A percentile compares a stretch with the other conserved stretches of the same genome.
These are phyloP conservation scores for Pseudomugil tenellus DNA, from an alignment of 2,797 vertebrate genomes.

Conservation along the genomic window DNA sequence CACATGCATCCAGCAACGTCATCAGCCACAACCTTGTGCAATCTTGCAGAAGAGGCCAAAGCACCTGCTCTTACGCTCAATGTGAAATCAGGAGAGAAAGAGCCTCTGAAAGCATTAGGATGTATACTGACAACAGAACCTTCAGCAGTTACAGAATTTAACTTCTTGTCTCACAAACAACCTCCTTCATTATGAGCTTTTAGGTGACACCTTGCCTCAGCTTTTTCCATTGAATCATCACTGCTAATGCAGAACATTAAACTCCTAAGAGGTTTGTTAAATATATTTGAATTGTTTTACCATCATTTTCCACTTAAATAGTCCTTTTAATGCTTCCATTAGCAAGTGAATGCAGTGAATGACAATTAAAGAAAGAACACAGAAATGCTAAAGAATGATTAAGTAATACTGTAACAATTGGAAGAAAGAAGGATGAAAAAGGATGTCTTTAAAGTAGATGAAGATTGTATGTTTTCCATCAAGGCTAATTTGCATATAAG, in stretches of 20 bases:
- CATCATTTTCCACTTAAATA: slow-evolving; percentile 50
- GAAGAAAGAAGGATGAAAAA: slow-evolving; percentile 17
- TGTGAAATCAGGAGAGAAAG: slow-evolving; percentile 3
- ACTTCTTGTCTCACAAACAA: slow-evolving; percentile 66
- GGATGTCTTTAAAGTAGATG: slow-evolving; percentile 8
- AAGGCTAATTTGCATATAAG: background rate
- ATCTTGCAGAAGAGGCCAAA: slow-evolving; percentile 30
- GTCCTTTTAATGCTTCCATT: slow-evolving; percentile 66
- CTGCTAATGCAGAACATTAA: slow-evolving; percentile 62
- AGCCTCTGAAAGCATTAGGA: slow-evolving; percentile 50
- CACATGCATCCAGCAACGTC: slow-evolving; percentile 27
- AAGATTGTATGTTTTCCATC: slow-evolving; percentile 13
- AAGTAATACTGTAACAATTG: slow-evolving; percentile 32
- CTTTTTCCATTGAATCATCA: slow-evolving; percentile 55
- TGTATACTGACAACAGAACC: slow-evolving; percentile 61
- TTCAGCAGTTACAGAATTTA: slow-evolving; percentile 68
- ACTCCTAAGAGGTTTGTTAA: slow-evolving; percentile 64
- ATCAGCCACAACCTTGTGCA: slow-evolving; percentile 25
- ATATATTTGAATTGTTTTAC: slow-evolving; percentile 67
- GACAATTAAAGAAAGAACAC: slow-evolving; percentile 49
- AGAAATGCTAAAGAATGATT: slow-evolving; percentile 21
- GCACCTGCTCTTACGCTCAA: slow-evolving; percentile 41
- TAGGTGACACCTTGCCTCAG: slow-evolving; percentile 67
- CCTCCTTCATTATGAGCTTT: slow-evolving; percentile 68
- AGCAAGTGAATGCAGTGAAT: slow-evolving; percentile 45